Conservation (phyloP, 2,797 vertebrate species). For the Tragopan temminckii region DNA sequence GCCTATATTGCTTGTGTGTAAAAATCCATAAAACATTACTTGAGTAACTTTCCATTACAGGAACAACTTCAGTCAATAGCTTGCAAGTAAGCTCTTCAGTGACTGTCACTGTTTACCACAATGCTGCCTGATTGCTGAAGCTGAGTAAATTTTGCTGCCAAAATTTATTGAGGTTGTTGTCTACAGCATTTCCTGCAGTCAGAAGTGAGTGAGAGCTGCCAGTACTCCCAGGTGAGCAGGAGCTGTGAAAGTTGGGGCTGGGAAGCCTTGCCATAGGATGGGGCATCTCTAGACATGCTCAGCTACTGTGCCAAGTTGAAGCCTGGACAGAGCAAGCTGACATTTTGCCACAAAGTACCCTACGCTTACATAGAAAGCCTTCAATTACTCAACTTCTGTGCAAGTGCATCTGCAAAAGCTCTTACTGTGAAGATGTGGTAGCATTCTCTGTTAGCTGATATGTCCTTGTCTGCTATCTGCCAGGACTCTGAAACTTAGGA, state of each 20-base stretch:
- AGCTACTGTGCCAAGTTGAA: background rate
- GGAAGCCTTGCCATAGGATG: background rate
- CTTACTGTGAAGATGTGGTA: background rate
- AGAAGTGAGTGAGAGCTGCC: background rate
- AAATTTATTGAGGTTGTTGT: background rate
- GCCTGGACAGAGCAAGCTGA: background rate
- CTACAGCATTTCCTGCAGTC: background rate
- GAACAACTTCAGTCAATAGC: background rate
- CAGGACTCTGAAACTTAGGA: background rate
- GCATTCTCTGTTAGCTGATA: rapidly evolving
- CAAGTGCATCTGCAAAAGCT: background rate
- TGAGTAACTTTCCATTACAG: background rate
- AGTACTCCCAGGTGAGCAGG: background rate
- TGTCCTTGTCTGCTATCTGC: background rate
- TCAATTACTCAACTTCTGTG: background rate
- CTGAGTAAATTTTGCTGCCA: background rate
- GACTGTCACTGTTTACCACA: background rate
- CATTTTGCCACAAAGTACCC: background rate
- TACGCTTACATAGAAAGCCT: background rate
- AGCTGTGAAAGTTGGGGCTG: background rate
- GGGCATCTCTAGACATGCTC: background rate
- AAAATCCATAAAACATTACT: background rate
- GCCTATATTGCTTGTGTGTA: background rate
- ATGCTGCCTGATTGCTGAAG: background rate
- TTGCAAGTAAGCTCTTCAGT: background rate